Percentiles rank a stretch among this genome's conserved stretches.
Conservation (phyloP, 2,888 invertebrate species). For the Epistrophe eligans region DNA sequence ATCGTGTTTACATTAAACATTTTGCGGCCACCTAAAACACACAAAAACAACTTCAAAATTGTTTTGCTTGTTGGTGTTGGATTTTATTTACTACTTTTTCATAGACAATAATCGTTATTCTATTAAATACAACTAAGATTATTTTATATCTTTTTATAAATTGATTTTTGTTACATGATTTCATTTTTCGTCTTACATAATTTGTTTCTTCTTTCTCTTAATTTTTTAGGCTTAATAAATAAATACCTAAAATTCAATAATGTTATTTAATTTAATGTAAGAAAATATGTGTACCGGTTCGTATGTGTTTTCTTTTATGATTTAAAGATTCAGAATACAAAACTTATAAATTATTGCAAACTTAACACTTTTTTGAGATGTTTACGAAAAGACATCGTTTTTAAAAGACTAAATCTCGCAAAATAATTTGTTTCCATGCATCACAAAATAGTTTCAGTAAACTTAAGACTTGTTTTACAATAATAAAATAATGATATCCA, state of each 20-base stretch:
- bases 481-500: neutral
- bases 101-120: conserved; percentile 1
- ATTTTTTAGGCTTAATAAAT: neutral
- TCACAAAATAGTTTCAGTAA: neutral
- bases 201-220: neutral
- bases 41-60: too few relatives aligned
- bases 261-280: conserved; percentile 6
- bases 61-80: neutral
- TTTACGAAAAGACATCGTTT: conserved; percentile 24
- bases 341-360: conserved; percentile 55
- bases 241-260: conserved; percentile 5
- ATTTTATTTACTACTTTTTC: conserved; percentile 14
- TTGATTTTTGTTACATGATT: neutral
- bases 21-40: too few relatives aligned
- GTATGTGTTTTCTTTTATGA: conserved; percentile 7
- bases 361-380: conserved; percentile 57
- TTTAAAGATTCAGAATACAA: conserved; percentile 27
- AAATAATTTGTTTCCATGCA: neutral
- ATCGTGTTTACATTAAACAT: too few relatives aligned
- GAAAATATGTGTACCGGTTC: conserved; percentile 22
- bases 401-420: neutral
- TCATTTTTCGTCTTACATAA: neutral
- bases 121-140: neutral
- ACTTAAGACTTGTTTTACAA: neutral
- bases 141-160: conserved; percentile 1